A percentile compares a stretch with the other conserved stretches of the same genome.
These are phyloP conservation scores for Speoplatyrhinus poulsoni DNA, from an alignment of 2,113 vertebrate genomes.

Conservation along the genomic window DNA sequence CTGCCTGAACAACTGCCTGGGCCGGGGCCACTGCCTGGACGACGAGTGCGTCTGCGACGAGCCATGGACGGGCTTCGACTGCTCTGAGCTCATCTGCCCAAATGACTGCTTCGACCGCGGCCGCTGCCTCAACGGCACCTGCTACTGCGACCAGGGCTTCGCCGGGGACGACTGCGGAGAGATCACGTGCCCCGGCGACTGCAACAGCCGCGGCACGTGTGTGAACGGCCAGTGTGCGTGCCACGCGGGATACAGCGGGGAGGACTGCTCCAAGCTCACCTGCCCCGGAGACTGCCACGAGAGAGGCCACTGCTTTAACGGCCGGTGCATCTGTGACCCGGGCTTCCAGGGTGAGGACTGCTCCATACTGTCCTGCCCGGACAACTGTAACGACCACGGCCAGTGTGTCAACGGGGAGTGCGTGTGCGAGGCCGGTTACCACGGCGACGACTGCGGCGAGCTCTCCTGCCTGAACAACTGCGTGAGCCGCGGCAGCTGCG, in stretches of 20 bases:
- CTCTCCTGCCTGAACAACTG: constrained; percentile 85
- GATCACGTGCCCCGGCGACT: constrained; percentile 83
- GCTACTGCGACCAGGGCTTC: constrained; percentile 89
- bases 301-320: constrained; percentile 83
- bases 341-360: constrained; percentile 86
- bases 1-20: constrained; percentile 89
- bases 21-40: constrained; percentile 87
- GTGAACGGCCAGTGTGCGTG: constrained; percentile 87
- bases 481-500: constrained; percentile 76
- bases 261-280: constrained; percentile 83
- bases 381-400: constrained; percentile 80
- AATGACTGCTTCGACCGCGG: constrained; percentile 95
- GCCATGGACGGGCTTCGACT: constrained; percentile 92
- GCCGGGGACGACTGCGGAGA: constrained; percentile 88
- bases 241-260: constrained; percentile 81
- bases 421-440: constrained; percentile 80
- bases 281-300: constrained; percentile 86
- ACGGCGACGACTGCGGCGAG: constrained; percentile 84
- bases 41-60: constrained; percentile 87
- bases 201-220: constrained; percentile 81
- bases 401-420: constrained; percentile 85
- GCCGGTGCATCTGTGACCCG: constrained; percentile 86
- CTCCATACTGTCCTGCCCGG: constrained; percentile 81
- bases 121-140: constrained; percentile 92
- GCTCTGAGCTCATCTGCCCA: constrained; percentile 91